Base-by-base conservation (phyloP, 2,888 invertebrate species). In the Agonopterix subpropinquella region DNA sequence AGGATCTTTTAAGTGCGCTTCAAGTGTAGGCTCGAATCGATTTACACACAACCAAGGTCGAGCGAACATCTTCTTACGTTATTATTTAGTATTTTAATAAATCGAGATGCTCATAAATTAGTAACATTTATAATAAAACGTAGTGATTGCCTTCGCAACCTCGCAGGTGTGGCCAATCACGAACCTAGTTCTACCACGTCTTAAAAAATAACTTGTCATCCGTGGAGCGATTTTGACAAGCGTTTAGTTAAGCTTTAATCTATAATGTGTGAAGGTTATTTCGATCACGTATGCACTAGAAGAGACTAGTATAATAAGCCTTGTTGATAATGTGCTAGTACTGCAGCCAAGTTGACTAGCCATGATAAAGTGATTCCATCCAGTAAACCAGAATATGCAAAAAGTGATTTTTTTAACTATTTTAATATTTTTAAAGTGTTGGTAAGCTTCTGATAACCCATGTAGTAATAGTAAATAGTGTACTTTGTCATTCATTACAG, bases 121-220 rank as follows among this genome's bases (percentile, higher is more conserved):
- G 61, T 58, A 64, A 39, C 42, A 43, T 50, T 64, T 61, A 57
- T 53, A 58, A 59, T 64, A 67, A 69, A 62, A 63, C 58, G 57
- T 63, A 63, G 61, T 52, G 58, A 39, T n/a, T 42, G 42, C 57
- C 60, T 65, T 64, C 64, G 64, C 61, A 61, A 72, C 64, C 62
- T 67, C 58, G 58, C 64, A 73, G 76, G 74, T 73, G 74, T 73
- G 71, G 67, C 64, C 56, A 61, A 67, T 67, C 67, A 70, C 67
- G 68, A 49, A 57, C 59, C 58, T 53, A 53, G 56, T 36, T 18
- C 36, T 52, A 28, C 28, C 43, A 47, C 56, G 49, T 45, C 52
- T 47, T 56, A 41, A 52, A 59, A 57, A 62, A 53, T 53, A 52
- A 52, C 65, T 54, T 65, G 65, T 67, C 67, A 65, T 62, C 59